Evolutionary conservation across 2,113 vertebrate genomes (phyloP), one percentile per base, ranked within the genome.

Genomic region (Oncorhynchus tshawytscha): DNA sequence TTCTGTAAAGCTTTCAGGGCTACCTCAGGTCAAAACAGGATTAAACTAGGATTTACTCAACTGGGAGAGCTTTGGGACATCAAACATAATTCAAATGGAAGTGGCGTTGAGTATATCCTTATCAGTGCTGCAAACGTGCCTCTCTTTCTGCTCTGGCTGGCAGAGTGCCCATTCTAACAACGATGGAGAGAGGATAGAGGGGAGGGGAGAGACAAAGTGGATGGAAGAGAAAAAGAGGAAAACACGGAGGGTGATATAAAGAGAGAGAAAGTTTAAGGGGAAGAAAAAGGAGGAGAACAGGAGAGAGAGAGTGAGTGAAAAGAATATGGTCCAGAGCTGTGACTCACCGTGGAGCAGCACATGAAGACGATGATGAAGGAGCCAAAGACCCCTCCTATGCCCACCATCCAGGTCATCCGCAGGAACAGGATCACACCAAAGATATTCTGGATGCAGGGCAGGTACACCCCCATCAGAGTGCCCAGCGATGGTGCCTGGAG

Each of bases 341-440:
- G 15, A 96, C 97, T 95, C 86, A 99, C 97, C 0, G 96, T 97
- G 70, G 96, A 99, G 91, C 98, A 99, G 92, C 98, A 99, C 90
- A 99, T 96, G 85, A 98, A 90, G 85, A 99, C 97, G 81, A 99
- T 99, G 83, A 95, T 92, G 90, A 99, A 98, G 70, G 97, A 94
- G 74, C 98, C 96, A 76, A 99, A 85, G 86, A 99, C 95, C 64
- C 98, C 97, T 0, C 96, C 95, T 0, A 96, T 93, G 39, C 98
- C 98, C 74, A 99, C 98, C 73, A 99, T 96, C 98, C 98, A 99
- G 7, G 98, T 98, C 92, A 99, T 97, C 66, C 97, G 93, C 81
- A 99, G 93, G 88, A 99, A 99, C 76, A 99, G 95, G 84, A 99
- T 99, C 79, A 99, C 98, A 5, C 98, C 98, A 4, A 99, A 97